These are phyloP conservation scores for Spinus pinus DNA, from an alignment of 2,797 vertebrate genomes.

Conservation along the genomic window DNA sequence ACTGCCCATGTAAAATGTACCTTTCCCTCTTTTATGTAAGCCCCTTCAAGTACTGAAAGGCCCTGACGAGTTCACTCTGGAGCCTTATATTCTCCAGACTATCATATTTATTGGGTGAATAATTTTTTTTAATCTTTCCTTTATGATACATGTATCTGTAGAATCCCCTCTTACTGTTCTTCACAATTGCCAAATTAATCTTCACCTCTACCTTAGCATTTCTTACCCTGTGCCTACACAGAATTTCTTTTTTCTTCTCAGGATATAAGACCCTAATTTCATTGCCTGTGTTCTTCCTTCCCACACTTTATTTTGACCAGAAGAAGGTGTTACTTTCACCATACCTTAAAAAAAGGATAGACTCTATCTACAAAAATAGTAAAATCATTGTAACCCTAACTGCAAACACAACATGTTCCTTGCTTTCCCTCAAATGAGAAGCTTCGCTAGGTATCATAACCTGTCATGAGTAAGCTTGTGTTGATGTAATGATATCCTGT, in stretches of 20 bases:
- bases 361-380: background rate
- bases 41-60: background rate
- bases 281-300: background rate
- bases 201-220: background rate
- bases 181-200: background rate
- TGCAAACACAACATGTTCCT: background rate
- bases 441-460: background rate
- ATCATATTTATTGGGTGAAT: fast-evolving
- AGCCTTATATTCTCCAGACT: background rate
- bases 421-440: background rate
- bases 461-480: background rate
- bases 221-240: background rate
- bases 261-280: background rate
- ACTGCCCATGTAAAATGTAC: background rate
- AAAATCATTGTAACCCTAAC: background rate
- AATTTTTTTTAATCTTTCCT: background rate
- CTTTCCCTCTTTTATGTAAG: background rate
- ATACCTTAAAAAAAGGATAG: background rate
- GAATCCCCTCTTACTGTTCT: background rate
- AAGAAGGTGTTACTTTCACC: background rate
- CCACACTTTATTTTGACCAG: background rate
- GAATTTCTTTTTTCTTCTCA: background rate
- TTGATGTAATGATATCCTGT: background rate
- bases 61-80: background rate
- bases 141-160: background rate